Base-by-base conservation (phyloP, 2,888 invertebrate genomes). In the Altica lythri region DNA sequence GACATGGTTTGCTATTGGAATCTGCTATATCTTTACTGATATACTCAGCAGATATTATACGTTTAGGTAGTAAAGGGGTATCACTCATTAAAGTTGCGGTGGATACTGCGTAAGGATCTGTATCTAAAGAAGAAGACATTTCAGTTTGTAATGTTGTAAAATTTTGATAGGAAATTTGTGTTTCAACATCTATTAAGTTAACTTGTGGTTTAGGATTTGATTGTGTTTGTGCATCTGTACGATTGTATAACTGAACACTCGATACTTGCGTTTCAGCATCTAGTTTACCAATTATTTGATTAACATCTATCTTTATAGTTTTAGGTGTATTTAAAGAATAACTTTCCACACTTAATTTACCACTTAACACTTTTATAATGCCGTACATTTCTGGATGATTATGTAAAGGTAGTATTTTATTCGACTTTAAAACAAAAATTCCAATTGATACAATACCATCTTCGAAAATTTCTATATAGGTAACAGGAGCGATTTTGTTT, bases 341-440 rank as follows among this genome's bases (percentile, higher is more conserved):
- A 63, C 83, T 84, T 53, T 80, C 79, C 40, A 91, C 81, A 63
- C 80, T 80, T 4, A 90, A 80, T 29, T 82, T 81, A 0, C 91
- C 91, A 54, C 81, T 77, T 57, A 88, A 79, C 40, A 92, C 90
- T 80, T 92, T 92, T 8, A 93, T 77, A 4, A 95, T 78, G 0
- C 95, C 95, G 75, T 89, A 83, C 95, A 95, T 95, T 57, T 86
- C 83, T 1, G 95, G 95, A 74, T 96, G 96, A 73, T 96, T 92
- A 68, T 96, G 96, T 44, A 95, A 78, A 0, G 95, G 95, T 79
- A 96, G 84, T 59, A 85, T 86, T 61, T 88, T 88, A 13, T 88
- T 89, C 10, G 86, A 85, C 68, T 85, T 86, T 53, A 95, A 74
- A 42, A 90, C 82, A 71, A 90, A 90, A 54, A 90, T 82, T 64